Evolutionary conservation across 2,797 vertebrate genomes (phyloP).

Genomic region (Notolepis coatsorum): DNA sequence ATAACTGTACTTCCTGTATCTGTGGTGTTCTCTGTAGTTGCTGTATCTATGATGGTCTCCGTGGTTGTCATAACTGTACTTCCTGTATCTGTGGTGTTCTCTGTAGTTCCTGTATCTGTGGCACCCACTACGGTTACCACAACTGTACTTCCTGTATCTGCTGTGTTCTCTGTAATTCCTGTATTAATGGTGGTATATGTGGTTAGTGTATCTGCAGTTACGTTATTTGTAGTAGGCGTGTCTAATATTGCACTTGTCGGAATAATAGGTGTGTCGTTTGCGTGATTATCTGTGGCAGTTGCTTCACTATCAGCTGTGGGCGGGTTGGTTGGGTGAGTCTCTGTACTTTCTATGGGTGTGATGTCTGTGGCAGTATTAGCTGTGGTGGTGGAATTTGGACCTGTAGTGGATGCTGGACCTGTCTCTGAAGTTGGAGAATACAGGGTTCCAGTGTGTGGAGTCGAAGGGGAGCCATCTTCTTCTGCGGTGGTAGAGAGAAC

Average conservation of each 20-base stretch:
- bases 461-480: neutral
- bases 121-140: too few relatives aligned
- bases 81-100: constrained; percentile 12
- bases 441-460: neutral
- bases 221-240: neutral
- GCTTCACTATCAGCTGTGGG: neutral
- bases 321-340: neutral
- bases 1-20: constrained; percentile 11
- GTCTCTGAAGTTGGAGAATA: constrained; percentile 7
- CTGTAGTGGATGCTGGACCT: neutral
- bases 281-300: neutral
- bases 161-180: neutral
- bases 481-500: neutral
- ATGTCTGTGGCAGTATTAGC: neutral
- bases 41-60: constrained; percentile 2
- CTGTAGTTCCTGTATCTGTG: neutral
- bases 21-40: constrained; percentile 6
- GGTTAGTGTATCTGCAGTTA: neutral
- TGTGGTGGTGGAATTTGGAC: neutral
- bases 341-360: neutral
- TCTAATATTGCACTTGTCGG: too few relatives aligned
- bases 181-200: constrained; percentile 8
- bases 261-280: neutral
- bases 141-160: neutral
- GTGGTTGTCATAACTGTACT: neutral